Percentiles rank a stretch among this genome's conserved stretches.
Evolutionary conservation across 2,888 invertebrate genomes (phyloP).

Genomic region (Torymus tubicola): DNA sequence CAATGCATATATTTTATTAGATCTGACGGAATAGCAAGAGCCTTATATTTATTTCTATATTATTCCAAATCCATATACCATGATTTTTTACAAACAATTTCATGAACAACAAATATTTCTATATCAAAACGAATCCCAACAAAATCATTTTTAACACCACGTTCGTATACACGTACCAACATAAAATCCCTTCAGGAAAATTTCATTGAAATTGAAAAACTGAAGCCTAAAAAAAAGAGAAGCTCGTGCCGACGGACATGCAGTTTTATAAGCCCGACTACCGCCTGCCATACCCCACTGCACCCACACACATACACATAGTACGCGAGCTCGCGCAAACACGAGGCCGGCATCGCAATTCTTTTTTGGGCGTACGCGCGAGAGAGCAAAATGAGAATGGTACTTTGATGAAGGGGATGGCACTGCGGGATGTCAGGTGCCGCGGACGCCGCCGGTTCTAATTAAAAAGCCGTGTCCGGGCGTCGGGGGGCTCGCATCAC

Average conservation of each 20-base stretch:
- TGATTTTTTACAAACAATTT: too few relatives aligned
- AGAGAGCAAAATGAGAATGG: slow-evolving; percentile 73
- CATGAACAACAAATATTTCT: too few relatives aligned
- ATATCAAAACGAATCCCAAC: too few relatives aligned
- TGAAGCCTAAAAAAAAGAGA: slow-evolving; percentile 13
- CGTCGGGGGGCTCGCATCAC: slow-evolving; percentile 64
- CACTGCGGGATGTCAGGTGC: slow-evolving; percentile 74
- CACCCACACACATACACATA: neutral
- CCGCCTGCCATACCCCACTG: neutral
- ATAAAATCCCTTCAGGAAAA: neutral
- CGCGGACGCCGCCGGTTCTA: slow-evolving; percentile 72
- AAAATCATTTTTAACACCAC: too few relatives aligned
- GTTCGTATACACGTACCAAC: too few relatives aligned
- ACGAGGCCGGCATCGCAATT: slow-evolving; percentile 61
- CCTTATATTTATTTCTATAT: too few relatives aligned
- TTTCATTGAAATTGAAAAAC: slow-evolving; percentile 34
- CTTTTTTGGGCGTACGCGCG: slow-evolving; percentile 62
- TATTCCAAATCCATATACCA: too few relatives aligned
- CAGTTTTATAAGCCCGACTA: slow-evolving; percentile 34
- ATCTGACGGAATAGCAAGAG: too few relatives aligned
- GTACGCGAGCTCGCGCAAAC: neutral
- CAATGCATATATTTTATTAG: too few relatives aligned
- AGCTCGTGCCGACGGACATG: too few relatives aligned
- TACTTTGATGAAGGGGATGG: slow-evolving; percentile 75
- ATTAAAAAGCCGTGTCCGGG: slow-evolving; percentile 76